phyloP scores from a whole-genome alignment of 2,113 vertebrate genomes.

The Sterrhoptilus dennistouni region DNA sequence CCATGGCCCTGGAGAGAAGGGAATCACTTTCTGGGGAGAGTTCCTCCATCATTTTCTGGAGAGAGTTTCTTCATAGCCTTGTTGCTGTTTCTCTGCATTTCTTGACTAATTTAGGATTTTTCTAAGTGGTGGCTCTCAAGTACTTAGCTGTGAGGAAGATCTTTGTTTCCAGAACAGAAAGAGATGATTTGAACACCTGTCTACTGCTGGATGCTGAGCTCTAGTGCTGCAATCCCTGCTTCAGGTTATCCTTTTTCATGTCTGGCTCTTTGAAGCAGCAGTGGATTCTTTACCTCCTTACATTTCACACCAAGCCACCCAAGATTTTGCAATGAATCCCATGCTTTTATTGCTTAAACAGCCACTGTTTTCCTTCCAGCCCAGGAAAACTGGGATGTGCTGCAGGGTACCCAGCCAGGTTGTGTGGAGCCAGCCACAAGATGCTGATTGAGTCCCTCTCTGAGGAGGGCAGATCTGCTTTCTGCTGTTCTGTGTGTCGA shows the following conservation, averaged over 20 bases:
- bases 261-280: background rate
- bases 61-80: background rate
- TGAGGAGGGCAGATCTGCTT: background rate
- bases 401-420: background rate
- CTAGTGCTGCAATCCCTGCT: background rate
- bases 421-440: background rate
- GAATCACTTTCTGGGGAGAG: background rate
- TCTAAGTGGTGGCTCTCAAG: background rate
- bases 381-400: background rate
- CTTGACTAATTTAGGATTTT: background rate
- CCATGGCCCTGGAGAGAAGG: background rate
- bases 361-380: background rate
- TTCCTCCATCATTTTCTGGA: background rate
- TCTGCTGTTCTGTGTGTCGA: background rate
- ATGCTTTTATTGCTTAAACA: background rate
- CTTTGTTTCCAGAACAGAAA: background rate
- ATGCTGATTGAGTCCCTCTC: background rate
- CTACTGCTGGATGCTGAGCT: background rate
- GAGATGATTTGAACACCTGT: background rate
- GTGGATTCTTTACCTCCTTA: background rate
- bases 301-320: background rate
- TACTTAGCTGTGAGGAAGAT: background rate
- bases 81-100: background rate
- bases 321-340: background rate
- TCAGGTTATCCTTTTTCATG: background rate